Conservation (phyloP, 2,888 invertebrate genomes). For the Calameuta pallipes region DNA sequence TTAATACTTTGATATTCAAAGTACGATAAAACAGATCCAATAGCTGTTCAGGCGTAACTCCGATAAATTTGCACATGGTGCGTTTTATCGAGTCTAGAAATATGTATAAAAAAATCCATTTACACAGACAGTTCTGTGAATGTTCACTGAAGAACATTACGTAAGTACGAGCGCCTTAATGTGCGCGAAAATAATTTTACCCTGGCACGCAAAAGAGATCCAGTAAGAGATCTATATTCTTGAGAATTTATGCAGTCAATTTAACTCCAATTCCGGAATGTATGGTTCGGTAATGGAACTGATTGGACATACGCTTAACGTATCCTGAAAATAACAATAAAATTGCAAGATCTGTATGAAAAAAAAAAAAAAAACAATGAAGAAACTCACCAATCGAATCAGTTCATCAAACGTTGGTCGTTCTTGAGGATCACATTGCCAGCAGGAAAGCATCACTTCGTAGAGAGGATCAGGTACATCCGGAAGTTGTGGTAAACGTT, state of each 20-base stretch:
- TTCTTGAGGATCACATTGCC: conserved; percentile 86
- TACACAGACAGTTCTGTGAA: background rate
- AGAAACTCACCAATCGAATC: conserved; percentile 60
- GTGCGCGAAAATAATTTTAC: background rate
- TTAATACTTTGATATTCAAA: background rate
- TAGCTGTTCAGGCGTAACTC: background rate
- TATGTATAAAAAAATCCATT: background rate
- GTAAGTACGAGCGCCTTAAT: background rate
- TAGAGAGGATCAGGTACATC: conserved; percentile 84
- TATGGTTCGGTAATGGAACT: conserved; percentile 62
- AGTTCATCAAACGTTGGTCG: conserved; percentile 78
- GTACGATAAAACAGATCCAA: background rate
- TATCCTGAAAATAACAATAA: conserved; percentile 50
- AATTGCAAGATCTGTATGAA: conserved; percentile 7
- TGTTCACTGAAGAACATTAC: background rate
- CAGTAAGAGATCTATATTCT: background rate
- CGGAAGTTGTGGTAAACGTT: conserved; percentile 78
- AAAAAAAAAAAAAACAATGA: background rate
- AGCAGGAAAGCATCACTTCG: conserved; percentile 85
- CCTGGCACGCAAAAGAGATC: background rate
- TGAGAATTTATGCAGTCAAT: conserved; percentile 27
- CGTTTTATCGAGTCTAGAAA: background rate
- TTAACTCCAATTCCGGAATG: conserved; percentile 58
- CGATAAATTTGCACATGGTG: background rate
- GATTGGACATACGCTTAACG: conserved; percentile 62